A percentile compares a stretch with the other conserved stretches of the same genome.
Conservation (phyloP, 2,113 vertebrate species). For the Sander lucioperca region DNA sequence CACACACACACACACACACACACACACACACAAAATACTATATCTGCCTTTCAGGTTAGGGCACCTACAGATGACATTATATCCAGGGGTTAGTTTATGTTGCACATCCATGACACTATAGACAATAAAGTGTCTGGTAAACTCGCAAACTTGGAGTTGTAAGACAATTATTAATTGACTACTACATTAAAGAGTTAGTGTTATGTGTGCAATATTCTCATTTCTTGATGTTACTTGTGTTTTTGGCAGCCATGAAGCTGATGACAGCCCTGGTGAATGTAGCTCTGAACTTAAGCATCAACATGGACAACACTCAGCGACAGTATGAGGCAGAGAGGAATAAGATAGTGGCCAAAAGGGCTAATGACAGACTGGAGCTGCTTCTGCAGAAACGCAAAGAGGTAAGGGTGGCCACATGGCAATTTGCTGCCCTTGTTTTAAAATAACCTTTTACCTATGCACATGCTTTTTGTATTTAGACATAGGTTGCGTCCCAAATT, state of each 20-base stretch:
- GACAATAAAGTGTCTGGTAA: neutral
- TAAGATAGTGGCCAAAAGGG: slow-evolving; percentile 97
- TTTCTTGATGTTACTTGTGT: slow-evolving; percentile 12
- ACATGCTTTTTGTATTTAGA: neutral
- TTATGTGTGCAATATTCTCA: neutral
- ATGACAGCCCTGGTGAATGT: slow-evolving; percentile 99
- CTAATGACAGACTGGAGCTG: slow-evolving; percentile 95
- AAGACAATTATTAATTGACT: neutral
- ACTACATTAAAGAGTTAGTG: neutral
- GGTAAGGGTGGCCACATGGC: slow-evolving; percentile 81
- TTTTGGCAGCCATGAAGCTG: slow-evolving; percentile 94
- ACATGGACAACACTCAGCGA: slow-evolving; percentile 99
- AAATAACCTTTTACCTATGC: neutral
- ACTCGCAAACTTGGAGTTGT: neutral
- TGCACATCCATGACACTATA: neutral
- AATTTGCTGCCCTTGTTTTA: neutral
- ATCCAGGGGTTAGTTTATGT: neutral
- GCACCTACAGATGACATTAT: neutral
- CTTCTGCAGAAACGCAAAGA: slow-evolving; percentile 98
- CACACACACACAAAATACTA: too few relatives aligned
- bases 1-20: too few relatives aligned
- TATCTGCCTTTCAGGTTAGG: neutral
- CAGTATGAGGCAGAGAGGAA: slow-evolving; percentile 98
- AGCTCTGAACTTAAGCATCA: slow-evolving; percentile 98
- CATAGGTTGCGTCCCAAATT: neutral